Conservation (phyloP, 1,140 invertebrate species). For the Copidosoma floridanum region DNA sequence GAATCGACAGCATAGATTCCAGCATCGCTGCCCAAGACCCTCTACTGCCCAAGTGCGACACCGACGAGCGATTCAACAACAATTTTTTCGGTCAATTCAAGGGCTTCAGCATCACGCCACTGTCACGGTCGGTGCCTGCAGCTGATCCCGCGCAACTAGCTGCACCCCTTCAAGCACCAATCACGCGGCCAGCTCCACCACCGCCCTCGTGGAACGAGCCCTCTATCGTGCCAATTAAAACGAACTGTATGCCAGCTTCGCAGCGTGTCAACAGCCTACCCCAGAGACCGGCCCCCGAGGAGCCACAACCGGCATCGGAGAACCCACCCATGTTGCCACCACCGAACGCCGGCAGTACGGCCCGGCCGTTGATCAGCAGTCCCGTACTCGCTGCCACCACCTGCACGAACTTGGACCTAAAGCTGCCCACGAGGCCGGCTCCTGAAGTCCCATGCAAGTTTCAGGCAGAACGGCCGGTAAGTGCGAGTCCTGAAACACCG, state of each 20-base stretch:
- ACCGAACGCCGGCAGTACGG: slow-evolving; percentile 58
- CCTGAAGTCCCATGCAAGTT: slow-evolving; percentile 30
- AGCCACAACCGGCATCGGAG: slow-evolving; percentile 43
- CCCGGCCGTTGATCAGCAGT: slow-evolving; percentile 73
- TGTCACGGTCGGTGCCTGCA: no score
- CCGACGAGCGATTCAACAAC: slow-evolving; percentile 56
- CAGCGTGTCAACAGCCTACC: slow-evolving; percentile 37
- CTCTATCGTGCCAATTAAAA: slow-evolving; percentile 49
- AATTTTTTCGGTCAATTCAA: slow-evolving; percentile 82
- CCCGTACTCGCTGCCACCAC: slow-evolving; percentile 78
- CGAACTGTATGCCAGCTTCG: slow-evolving; percentile 41
- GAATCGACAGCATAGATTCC: slow-evolving; percentile 52
- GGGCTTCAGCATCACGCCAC: slow-evolving; percentile 74
- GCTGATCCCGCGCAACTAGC: no score
- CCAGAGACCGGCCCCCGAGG: slow-evolving; percentile 16
- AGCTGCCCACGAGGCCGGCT: slow-evolving; percentile 56
- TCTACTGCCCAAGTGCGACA: slow-evolving; percentile 58
- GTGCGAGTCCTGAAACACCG: slow-evolving; percentile 38
- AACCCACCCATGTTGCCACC: slow-evolving; percentile 61
- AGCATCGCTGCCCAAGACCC: slow-evolving; percentile 45
- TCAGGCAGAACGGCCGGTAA: slow-evolving; percentile 37
- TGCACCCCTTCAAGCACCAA: slow-evolving; percentile 52
- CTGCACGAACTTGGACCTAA: slow-evolving; percentile 70
- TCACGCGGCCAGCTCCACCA: slow-evolving; percentile 51
- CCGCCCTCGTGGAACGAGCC: slow-evolving; percentile 37